Conservation (phyloP, 2,888 invertebrate genomes). For the Oligia strigilis region DNA sequence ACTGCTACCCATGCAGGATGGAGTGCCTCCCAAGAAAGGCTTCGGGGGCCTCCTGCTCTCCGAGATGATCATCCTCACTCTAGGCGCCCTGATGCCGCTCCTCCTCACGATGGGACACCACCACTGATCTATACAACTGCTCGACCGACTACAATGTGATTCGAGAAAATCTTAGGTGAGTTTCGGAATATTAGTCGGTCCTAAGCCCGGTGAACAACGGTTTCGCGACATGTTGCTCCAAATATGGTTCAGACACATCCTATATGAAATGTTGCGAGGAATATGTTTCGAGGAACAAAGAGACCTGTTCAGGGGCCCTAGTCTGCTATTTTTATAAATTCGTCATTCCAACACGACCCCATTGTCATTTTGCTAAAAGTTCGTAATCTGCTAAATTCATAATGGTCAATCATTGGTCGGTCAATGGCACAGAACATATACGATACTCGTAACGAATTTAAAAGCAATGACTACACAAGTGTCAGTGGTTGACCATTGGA, state of each 20-base stretch:
- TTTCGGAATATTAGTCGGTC: slow-evolving; percentile 3
- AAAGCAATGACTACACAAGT: no score
- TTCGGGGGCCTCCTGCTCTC: slow-evolving; percentile 92
- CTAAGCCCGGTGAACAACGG: background rate
- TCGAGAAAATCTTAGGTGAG: slow-evolving; percentile 7
- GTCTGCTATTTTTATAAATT: no score
- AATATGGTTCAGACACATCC: background rate
- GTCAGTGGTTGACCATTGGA: no score
- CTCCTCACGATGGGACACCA: slow-evolving; percentile 98
- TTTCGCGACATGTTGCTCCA: background rate
- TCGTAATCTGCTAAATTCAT: no score
- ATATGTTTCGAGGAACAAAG: slow-evolving; percentile 1
- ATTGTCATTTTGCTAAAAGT: no score
- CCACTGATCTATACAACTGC: slow-evolving; percentile 89
- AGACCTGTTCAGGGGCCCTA: background rate
- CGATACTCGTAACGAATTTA: no score
- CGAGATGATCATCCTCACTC: slow-evolving; percentile 95
- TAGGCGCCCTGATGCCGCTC: slow-evolving; percentile 97
- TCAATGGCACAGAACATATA: no score
- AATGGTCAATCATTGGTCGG: no score
- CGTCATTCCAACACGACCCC: no score
- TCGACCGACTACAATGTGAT: slow-evolving; percentile 15
- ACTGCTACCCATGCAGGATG: slow-evolving; percentile 82
- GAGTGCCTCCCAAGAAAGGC: slow-evolving; percentile 74
- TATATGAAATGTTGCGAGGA: background rate